Evolutionary conservation across 2,113 vertebrate species (phyloP), one percentile per base, ranked within the genome.

Genomic region (Galeopterus variegatus): DNA sequence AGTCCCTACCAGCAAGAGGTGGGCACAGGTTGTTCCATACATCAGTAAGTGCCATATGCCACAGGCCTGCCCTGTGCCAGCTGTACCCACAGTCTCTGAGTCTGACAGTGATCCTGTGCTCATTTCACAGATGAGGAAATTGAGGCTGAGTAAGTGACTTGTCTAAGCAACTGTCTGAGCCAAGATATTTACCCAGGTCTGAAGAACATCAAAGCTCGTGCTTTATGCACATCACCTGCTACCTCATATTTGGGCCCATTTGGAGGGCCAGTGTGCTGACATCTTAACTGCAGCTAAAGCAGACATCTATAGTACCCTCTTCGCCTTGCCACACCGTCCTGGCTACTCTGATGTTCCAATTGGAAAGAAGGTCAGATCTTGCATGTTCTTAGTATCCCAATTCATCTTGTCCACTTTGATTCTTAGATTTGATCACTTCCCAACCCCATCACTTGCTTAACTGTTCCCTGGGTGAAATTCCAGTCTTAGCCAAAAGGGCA

Each of bases 341-440:
- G 80, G 64, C 82, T 15, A 0, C 0, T 12, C 86, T 33, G 75
- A 41, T 2, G 0, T 41, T 33, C 88, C 62, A 73, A 76, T 1
- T 60, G 72, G 96, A 93, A 89, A 50, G 92, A 95, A 97, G 95
- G 96, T 96, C 95, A 92, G 79, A 2, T 23, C 89, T 79, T 77
- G 88, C 96, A 92, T 60, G 12, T 60, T 83, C 86, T 90, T 69
- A 0, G 28, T 79, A 89, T 50, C 75, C 85, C 33, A 3, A 45
- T 60, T 88, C 91, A 31, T 95, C 88, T 28, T 41, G 77, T 87
- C 83, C 60, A 24, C 56, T 54, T 75, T 70, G 65, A 24, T 72
- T 95, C 95, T 84, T 36, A 14, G 85, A 93, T 80, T 8, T 54
- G 64, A 67, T 67, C 65, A 21, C 82, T 90, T 82, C 79, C 86